Conservation (phyloP, 2,888 invertebrate genomes). For the Sesia bembeciformis region DNA sequence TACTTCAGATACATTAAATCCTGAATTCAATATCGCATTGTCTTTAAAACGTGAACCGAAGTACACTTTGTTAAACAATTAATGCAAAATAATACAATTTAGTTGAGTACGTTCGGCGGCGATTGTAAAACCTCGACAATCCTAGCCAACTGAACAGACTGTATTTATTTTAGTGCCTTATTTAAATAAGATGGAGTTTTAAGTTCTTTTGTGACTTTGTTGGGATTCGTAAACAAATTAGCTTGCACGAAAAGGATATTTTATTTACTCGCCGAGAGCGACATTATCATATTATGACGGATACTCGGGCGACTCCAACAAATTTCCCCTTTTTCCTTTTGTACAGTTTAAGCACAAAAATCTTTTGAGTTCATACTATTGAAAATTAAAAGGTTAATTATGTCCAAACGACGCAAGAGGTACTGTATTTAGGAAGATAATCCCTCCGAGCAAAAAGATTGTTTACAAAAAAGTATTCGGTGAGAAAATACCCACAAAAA, state of each 20-base stretch:
- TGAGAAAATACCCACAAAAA: slow-evolving; percentile 62
- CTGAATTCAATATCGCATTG: neutral
- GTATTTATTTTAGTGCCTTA: slow-evolving; percentile 67
- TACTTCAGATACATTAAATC: no score
- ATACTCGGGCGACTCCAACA: slow-evolving; percentile 1
- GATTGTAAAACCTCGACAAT: slow-evolving; percentile 46
- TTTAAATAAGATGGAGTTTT: slow-evolving; percentile 65
- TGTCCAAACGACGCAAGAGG: slow-evolving; percentile 30
- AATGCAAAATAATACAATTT: slow-evolving; percentile 74
- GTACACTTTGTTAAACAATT: slow-evolving; percentile 63
- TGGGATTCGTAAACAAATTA: slow-evolving; percentile 63
- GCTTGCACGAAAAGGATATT: slow-evolving; percentile 39
- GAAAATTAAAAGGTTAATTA: slow-evolving; percentile 33
- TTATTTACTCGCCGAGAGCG: slow-evolving; percentile 18
- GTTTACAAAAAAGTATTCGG: slow-evolving; percentile 41
- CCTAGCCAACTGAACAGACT: slow-evolving; percentile 40
- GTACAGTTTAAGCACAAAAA: neutral
- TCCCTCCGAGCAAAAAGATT: slow-evolving; percentile 37
- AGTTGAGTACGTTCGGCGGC: slow-evolving; percentile 49
- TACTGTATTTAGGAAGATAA: slow-evolving; percentile 39
- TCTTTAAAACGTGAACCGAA: slow-evolving; percentile 10
- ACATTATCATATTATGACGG: slow-evolving; percentile 26
- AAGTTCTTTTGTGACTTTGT: slow-evolving; percentile 59
- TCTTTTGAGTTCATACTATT: slow-evolving; percentile 9
- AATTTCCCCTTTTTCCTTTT: slow-evolving; percentile 1